Base-by-base conservation (phyloP, 2,113 vertebrate species). In the Pogona vitticeps region DNA sequence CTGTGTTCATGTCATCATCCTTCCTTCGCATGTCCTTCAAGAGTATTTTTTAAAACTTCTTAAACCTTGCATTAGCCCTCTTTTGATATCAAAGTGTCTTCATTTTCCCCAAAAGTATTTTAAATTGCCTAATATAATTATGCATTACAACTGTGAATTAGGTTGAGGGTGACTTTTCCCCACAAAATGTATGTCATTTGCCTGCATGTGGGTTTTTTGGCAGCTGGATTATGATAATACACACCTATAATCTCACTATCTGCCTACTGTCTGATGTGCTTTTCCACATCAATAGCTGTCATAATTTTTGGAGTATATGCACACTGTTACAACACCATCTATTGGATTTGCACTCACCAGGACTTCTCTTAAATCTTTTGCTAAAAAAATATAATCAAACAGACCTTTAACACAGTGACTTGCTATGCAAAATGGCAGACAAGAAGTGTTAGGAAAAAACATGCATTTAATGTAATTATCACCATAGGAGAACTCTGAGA, bases 201-300 rank as follows among this genome's bases (percentile, higher is more conserved):
- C 36, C 20, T 23, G 6, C 31, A 21, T 33, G 82, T 68, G 21
- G 18, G 61, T 6, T 18, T 21, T 68, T 90, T 88, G 67, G 88
- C 85, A 91, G 75, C 68, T 90, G 80, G 20, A 6, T 83, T 86
- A 88, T 86, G 68, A 88, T 88, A 90, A 90, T 77, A 88, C 3
- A 42, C 85, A 91, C 85, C 86, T 86, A 78, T 84, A 28, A 88
- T 76, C 73, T 52, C 40, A 68, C 68, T 87, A 46, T 58, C 68
- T 38, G 68, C 87, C 73, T 28, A 61, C 72, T 68, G 80, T 87
- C 76, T 87, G 76, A 91, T 52, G 58, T 63, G 72, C 52, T 38
- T 75, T 90, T 86, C 58, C 71, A 23, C 61, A 84, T 89, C 86
- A 90, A 72, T 0, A 1, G 73, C 58, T 91, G 70, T 84, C 78